phyloP scores from a whole-genome alignment of 2,797 vertebrate species.

The Myotis pilosus region DNA sequence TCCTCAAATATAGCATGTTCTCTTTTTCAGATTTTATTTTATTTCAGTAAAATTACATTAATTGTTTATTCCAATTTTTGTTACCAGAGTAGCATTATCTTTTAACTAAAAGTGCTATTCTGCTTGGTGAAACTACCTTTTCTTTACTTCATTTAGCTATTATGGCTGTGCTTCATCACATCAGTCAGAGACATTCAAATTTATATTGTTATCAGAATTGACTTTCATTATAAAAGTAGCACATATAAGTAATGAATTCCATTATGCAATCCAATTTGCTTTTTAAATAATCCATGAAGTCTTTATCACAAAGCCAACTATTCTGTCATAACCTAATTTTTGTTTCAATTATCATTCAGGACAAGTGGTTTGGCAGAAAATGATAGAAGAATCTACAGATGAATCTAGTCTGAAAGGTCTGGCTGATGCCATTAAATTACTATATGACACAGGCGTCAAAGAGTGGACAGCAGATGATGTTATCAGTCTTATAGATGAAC shows the following conservation, averaged over 20 bases:
- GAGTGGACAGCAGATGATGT: slow-evolving; percentile 88
- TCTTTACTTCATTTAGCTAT: neutral
- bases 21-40: slow-evolving; percentile 12
- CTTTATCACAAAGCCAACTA: slow-evolving; percentile 7
- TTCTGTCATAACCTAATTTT: slow-evolving; percentile 52
- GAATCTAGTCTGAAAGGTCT: slow-evolving; percentile 87
- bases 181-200: neutral
- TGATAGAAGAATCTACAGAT: slow-evolving; percentile 86
- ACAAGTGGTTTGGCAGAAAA: slow-evolving; percentile 88
- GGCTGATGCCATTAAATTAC: slow-evolving; percentile 88
- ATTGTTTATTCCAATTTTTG: neutral
- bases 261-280: slow-evolving; percentile 34
- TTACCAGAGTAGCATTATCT: neutral
- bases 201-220: neutral
- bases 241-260: neutral
- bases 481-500: slow-evolving; percentile 90
- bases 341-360: slow-evolving; percentile 84
- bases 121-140: slow-evolving; percentile 9
- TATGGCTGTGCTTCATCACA: neutral
- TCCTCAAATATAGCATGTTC: neutral
- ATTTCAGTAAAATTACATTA: slow-evolving; percentile 43
- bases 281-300: slow-evolving; percentile 48
- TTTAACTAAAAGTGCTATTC: neutral
- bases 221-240: neutral
- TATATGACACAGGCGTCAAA: slow-evolving; percentile 83